phyloP scores from a whole-genome alignment of 2,113 vertebrate species.

The Lichenostomus cassidix region DNA sequence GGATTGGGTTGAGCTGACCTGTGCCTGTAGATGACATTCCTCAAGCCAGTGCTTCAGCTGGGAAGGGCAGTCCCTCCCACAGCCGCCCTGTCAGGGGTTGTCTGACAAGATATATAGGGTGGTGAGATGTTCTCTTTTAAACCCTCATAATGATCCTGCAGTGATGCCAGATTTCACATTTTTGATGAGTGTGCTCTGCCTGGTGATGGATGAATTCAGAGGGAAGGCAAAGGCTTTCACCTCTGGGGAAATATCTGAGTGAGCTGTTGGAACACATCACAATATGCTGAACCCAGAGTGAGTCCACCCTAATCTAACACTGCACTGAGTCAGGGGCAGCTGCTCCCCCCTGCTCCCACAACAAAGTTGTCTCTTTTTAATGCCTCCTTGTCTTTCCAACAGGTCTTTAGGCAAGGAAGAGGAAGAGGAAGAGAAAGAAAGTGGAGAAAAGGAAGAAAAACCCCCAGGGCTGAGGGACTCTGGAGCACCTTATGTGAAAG shows the following conservation, averaged over 20 bases:
- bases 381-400: neutral
- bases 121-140: neutral
- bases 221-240: neutral
- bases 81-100: neutral
- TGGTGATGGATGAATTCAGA: conserved; percentile 34
- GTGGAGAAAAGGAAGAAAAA: neutral
- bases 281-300: neutral
- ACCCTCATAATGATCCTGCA: neutral
- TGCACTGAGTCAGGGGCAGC: neutral
- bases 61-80: neutral
- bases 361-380: neutral
- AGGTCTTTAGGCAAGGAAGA: neutral
- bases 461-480: fast-evolving
- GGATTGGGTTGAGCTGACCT: neutral
- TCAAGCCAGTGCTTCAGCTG: neutral
- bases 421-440: neutral
- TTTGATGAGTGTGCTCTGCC: neutral
- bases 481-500: neutral
- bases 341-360: neutral
- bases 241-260: conserved; percentile 16
- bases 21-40: neutral
- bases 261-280: neutral
- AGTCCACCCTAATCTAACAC: neutral
- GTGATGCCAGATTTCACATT: neutral
- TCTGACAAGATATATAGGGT: neutral